Evolutionary conservation across 2,113 vertebrate species (phyloP), one percentile per base, ranked within the genome.

Genomic region (Cephalophus harveyi): DNA sequence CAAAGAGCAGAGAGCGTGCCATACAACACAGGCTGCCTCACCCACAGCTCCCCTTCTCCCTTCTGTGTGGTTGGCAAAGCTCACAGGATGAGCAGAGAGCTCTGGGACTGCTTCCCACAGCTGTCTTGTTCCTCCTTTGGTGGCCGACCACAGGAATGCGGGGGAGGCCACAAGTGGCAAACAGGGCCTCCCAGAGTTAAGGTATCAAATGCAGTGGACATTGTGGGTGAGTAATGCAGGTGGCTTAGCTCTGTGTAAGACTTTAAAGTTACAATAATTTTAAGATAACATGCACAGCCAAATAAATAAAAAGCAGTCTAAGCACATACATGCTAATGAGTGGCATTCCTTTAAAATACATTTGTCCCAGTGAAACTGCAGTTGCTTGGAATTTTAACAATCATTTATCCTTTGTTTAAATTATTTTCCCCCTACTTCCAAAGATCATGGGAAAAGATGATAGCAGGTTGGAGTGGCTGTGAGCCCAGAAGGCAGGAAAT

Each of bases 141-240:
- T 97, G 97, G 97, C 96, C 82, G 4, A 43, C 95, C 94, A 88
- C 93, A 97, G 96, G 94, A 98, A 97, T 91, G 87, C 10, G 74
- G 48, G 78, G 88, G 40, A 96, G 74, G 62, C 16, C 11, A 28
- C 33, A 86, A 59, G 48, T 52, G 64, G 46, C 79, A 95, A 91
- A 87, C 48, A 60, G 89, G 89, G 92, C 84, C 96, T 98, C 94
- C 94, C 88, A 96, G 94, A 94, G 40, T 81, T 40, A 86, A 59
- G 64, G 50, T 40, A 46, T 57, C 81, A 78, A 67, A 89, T 43
- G 33, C 52, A 16, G 11, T 25, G 52, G 94, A 82, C 74, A 50
- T 2, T n/a, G 62, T 40, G 40, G 57, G 25, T 76, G 30, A 81
- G 10, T 11, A 52, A 17, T 52, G 81, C 64, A 95, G 90, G 64